Conservation (phyloP, 2,888 invertebrate genomes). For the Drosophila rubida region DNA sequence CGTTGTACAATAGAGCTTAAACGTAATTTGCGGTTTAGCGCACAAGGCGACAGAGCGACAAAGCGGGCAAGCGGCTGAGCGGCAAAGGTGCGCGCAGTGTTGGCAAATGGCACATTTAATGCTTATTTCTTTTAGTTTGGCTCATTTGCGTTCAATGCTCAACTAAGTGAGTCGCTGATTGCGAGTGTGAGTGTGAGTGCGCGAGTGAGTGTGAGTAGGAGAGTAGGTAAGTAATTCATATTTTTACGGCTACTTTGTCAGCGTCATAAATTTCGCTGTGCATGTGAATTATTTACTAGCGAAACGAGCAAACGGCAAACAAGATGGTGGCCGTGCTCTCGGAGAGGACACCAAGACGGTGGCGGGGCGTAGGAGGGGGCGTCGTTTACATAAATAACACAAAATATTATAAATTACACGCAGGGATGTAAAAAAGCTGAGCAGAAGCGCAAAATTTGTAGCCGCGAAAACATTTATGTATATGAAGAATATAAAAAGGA, state of each 20-base stretch:
- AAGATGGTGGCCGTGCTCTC: conserved; percentile 20
- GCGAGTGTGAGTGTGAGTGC: conserved; percentile 11
- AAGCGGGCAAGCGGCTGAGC: conserved; percentile 15
- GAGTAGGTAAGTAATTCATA: conserved; percentile 67
- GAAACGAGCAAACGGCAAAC: conserved; percentile 59
- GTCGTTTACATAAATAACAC: conserved; percentile 74
- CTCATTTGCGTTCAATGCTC: conserved; percentile 57
- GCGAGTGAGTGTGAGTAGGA: conserved; percentile 23
- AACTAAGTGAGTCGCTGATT: conserved; percentile 31
- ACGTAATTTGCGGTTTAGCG: conserved; percentile 66
- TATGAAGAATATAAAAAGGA: conserved; percentile 71
- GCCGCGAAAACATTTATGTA: conserved; percentile 77
- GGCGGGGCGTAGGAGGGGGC: background rate
- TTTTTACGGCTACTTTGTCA: conserved; percentile 80
- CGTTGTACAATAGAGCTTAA: conserved; percentile 54
- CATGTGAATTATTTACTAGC: conserved; percentile 79
- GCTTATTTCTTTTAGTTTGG: conserved; percentile 25
- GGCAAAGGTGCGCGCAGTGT: conserved; percentile 7
- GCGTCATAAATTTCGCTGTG: conserved; percentile 72
- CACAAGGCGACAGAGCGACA: conserved; percentile 30
- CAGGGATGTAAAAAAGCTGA: conserved; percentile 65
- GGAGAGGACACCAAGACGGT: background rate
- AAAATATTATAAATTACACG: conserved; percentile 79
- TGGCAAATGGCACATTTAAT: conserved; percentile 25
- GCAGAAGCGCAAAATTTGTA: conserved; percentile 71